Evolutionary conservation across 2,113 vertebrate genomes (phyloP), one percentile per base, ranked within the genome.

Genomic region (Poeciliopsis occidentalis): DNA sequence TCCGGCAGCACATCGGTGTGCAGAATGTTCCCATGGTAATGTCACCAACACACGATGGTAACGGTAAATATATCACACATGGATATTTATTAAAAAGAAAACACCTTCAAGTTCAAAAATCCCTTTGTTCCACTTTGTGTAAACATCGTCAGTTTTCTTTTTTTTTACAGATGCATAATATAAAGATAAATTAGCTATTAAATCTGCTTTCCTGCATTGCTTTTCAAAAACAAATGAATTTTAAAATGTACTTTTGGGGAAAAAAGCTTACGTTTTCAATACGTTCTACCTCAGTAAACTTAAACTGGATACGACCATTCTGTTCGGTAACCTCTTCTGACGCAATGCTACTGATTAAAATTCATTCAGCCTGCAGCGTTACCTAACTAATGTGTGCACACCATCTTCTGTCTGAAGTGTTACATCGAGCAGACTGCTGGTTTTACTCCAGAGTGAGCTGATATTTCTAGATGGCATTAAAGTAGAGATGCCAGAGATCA

Each of bases 211-310:
- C 39, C 41, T 29, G 41, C 34, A 8, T n/a, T 66, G 24, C 64
- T 27, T 41, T 66, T 26, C 39, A 26, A 26, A 37, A 10, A 41
- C 3, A 26, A n/a, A 12, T 64, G 7, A 54, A 8, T 2, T 54
- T 24, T 19, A 54, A 54, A 2, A 17, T 8, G 24, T 57, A 24
- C 2, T 57, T 57, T 57, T 57, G 51, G 51, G 44, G 15, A 1
- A n/a, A 8, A 6, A 47, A 47, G 17, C 15, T 47, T 39, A 71
- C 41, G 41, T 54, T 69, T 62, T 70, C 64, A 47, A 51, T 39
- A 78, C 66, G 64, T 44, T 78, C 86, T 85, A 83, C 87, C 80
- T 91, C 89, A 79, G 67, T 76, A 67, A 85, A 76, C 60, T 60
- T 34, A 74, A 79, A 75, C 77, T 79, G 85, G 81, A 87, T 64